These are phyloP conservation scores for Triops cancriformis DNA, from an alignment of 1,140 invertebrate genomes.

Conservation along the genomic window DNA sequence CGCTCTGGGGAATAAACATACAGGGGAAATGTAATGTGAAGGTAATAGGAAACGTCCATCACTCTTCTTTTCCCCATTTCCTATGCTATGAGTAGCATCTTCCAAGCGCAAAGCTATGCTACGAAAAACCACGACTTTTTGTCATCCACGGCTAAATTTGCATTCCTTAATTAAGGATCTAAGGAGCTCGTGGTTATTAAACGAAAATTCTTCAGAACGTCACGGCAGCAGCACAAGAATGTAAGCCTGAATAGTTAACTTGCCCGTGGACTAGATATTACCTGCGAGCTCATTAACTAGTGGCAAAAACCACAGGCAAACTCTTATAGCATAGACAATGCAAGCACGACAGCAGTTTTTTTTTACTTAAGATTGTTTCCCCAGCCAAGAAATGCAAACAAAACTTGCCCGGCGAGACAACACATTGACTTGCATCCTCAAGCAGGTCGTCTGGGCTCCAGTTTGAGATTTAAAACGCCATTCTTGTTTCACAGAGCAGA, in stretches of 20 bases:
- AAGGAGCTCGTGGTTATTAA: background rate
- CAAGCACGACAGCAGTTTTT: background rate
- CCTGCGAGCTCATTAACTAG: background rate
- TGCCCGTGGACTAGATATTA: background rate
- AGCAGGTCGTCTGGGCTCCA: background rate
- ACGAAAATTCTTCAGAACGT: background rate
- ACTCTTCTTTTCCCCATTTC: background rate
- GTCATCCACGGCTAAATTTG: background rate
- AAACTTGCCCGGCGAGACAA: background rate
- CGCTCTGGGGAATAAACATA: background rate
- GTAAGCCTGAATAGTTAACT: background rate
- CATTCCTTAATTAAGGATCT: constrained; percentile 6
- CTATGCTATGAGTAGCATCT: background rate
- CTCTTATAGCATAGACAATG: background rate
- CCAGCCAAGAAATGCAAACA: background rate
- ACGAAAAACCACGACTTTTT: background rate
- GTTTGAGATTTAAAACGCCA: background rate
- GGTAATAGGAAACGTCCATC: background rate
- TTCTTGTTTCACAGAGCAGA: background rate
- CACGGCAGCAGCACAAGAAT: background rate
- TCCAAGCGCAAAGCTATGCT: background rate
- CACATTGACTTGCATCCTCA: background rate
- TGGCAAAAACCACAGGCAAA: background rate
- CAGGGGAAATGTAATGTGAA: background rate
- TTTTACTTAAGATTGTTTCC: background rate